Evolutionary conservation across 2,888 invertebrate genomes (phyloP).

Genomic region (Plebejus argus): DNA sequence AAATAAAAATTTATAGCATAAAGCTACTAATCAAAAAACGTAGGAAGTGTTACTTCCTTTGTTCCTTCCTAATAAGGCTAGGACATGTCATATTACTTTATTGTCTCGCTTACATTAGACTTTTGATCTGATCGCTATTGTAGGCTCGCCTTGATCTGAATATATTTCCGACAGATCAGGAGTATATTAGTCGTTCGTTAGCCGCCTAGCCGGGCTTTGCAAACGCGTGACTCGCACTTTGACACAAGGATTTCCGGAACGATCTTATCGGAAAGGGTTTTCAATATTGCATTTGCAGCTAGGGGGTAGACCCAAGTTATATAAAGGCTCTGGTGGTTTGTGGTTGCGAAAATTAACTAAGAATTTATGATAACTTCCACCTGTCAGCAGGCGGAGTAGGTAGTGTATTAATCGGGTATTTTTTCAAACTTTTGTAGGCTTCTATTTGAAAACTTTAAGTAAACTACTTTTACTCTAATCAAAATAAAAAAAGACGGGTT

Average conservation of each 20-base stretch:
- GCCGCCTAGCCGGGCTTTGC: not conserved
- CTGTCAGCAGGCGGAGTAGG: not conserved
- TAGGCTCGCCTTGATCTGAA: slow-evolving; percentile 31
- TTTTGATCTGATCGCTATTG: slow-evolving; percentile 15
- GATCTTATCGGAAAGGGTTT: not conserved
- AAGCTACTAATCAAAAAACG: not conserved
- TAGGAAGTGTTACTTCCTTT: slow-evolving; percentile 25
- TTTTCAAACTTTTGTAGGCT: too few species aligned
- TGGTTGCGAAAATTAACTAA: not conserved
- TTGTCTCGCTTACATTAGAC: slow-evolving; percentile 13
- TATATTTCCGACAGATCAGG: slow-evolving; percentile 26
- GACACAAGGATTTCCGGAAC: slow-evolving; percentile 5
- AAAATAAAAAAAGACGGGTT: too few species aligned
- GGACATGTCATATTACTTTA: slow-evolving; percentile 17
- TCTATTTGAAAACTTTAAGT: too few species aligned
- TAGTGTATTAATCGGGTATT: not conserved
- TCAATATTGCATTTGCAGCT: not conserved
- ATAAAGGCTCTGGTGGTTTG: too few species aligned
- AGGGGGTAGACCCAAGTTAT: not conserved
- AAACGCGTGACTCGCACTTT: slow-evolving; percentile 7
- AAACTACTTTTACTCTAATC: too few species aligned
- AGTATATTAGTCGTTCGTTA: not conserved
- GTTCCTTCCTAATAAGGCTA: slow-evolving; percentile 10
- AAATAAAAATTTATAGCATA: slow-evolving; percentile 5
- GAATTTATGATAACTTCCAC: not conserved